These are phyloP conservation scores for Siderastrea radians DNA, from an alignment of 92 coral and sea anemone genomes.

Conservation along the genomic window DNA sequence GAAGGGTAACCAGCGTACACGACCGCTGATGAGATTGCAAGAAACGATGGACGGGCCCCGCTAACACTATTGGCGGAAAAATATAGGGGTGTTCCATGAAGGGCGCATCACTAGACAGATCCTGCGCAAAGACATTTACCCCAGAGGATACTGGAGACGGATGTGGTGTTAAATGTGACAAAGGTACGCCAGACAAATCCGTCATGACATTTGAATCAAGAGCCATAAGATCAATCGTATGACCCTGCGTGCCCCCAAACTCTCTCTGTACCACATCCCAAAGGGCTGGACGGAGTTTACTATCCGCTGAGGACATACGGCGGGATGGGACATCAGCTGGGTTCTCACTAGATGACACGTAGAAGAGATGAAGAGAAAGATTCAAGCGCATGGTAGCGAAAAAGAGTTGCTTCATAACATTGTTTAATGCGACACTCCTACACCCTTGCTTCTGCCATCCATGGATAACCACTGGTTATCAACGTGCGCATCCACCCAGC, in stretches of 20 bases:
- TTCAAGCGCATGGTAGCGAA: neutral
- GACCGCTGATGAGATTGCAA: too few species aligned
- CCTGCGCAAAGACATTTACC: slow-evolving; percentile 70
- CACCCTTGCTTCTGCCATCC: neutral
- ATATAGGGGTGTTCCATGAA: slow-evolving; percentile 25
- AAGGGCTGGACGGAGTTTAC: neutral
- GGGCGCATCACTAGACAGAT: neutral
- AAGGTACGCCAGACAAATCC: neutral
- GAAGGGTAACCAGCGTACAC: too few species aligned
- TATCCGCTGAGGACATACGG: slow-evolving; percentile 20
- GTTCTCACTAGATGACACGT: slow-evolving; percentile 26
- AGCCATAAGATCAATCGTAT: neutral
- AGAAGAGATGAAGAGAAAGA: slow-evolving; percentile 14
- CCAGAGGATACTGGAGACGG: slow-evolving; percentile 46
- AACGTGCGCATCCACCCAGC: slow-evolving; percentile 61
- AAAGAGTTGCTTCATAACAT: neutral
- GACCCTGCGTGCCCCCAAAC: slow-evolving; percentile 39
- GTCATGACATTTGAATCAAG: slow-evolving; percentile 54
- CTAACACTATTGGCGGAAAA: slow-evolving; percentile 43
- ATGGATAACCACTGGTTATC: slow-evolving; percentile 54
- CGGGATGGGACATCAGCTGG: slow-evolving; percentile 70
- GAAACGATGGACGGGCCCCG: slow-evolving; percentile 7
- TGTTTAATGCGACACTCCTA: neutral
- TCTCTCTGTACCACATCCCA: slow-evolving; percentile 49
- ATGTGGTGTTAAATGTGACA: slow-evolving; percentile 3